Evolutionary conservation across 2,113 vertebrate genomes (phyloP).

Genomic region (Nesoenas mayeri): DNA sequence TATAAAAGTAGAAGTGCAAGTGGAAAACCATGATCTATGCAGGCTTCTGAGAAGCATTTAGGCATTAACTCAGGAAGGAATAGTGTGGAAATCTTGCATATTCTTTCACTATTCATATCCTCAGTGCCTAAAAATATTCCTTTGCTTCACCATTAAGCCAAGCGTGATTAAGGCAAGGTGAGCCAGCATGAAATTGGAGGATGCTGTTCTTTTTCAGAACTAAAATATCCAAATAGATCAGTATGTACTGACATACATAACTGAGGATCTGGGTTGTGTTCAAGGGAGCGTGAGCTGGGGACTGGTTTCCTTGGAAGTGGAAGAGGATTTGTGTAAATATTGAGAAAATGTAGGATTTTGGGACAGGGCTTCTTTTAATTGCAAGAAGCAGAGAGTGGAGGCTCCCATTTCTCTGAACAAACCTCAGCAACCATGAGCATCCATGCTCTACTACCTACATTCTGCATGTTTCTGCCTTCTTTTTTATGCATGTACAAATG

Average conservation of each 20-base stretch:
- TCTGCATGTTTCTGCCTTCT: background rate
- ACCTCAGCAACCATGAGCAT: background rate
- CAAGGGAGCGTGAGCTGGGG: background rate
- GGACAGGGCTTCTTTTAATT: background rate
- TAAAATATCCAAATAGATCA: background rate
- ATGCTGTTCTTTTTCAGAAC: background rate
- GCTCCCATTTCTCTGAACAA: background rate
- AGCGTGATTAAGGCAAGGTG: background rate
- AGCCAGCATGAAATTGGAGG: background rate
- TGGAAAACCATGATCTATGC: conserved; percentile 20
- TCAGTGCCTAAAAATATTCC: conserved; percentile 29
- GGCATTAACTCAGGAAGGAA: conserved; percentile 30
- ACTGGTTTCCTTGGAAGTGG: background rate
- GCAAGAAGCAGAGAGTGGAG: background rate
- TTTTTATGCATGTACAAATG: background rate
- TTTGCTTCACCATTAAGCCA: background rate
- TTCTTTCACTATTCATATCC: conserved; percentile 29
- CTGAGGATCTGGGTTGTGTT: background rate
- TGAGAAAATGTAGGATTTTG: background rate
- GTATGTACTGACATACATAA: background rate
- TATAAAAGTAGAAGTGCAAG: conserved; percentile 11
- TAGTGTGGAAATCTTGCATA: conserved; percentile 12
- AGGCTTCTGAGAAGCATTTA: background rate
- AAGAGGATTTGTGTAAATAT: background rate
- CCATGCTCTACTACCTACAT: background rate